Percentiles rank a stretch among this genome's conserved stretches.
Conservation (phyloP, 2,797 vertebrate species). For the Crocidura indochinensis region DNA sequence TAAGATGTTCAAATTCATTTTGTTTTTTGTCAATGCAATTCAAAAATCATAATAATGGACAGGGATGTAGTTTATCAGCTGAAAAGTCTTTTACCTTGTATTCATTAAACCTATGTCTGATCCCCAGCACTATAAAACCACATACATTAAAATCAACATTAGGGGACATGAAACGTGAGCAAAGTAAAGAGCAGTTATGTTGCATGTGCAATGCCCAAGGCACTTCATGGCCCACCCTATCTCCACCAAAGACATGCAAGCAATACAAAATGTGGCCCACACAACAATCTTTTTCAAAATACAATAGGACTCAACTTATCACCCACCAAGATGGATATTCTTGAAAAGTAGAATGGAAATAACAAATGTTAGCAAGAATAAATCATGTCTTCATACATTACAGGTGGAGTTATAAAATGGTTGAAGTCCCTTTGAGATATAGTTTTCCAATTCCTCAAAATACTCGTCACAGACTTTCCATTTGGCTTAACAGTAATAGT, state of each 20-base stretch:
- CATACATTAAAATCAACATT: too few species aligned
- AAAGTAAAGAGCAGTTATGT: too few species aligned
- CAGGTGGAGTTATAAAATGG: conserved; percentile 16
- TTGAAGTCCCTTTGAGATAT: not conserved
- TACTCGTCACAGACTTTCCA: not conserved
- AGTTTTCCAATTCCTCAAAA: not conserved
- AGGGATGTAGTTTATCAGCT: too few species aligned
- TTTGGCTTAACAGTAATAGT: not conserved
- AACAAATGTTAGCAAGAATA: conserved; percentile 35
- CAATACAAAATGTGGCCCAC: too few species aligned
- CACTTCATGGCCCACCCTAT: too few species aligned
- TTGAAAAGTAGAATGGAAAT: conserved; percentile 29
- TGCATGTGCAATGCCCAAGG: too few species aligned
- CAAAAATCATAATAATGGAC: not conserved
- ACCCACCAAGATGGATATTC: not conserved
- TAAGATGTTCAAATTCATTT: conserved; percentile 45
- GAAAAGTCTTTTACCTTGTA: too few species aligned
- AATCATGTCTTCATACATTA: not conserved
- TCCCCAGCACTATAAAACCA: too few species aligned
- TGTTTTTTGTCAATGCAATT: conserved; percentile 39
- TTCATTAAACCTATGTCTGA: too few species aligned
- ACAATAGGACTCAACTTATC: not conserved
- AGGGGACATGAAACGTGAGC: too few species aligned
- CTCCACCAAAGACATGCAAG: too few species aligned
- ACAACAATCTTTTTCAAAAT: too few species aligned